Evolutionary conservation across 2,888 invertebrate genomes (phyloP).

Genomic region (Apamea epomidion): DNA sequence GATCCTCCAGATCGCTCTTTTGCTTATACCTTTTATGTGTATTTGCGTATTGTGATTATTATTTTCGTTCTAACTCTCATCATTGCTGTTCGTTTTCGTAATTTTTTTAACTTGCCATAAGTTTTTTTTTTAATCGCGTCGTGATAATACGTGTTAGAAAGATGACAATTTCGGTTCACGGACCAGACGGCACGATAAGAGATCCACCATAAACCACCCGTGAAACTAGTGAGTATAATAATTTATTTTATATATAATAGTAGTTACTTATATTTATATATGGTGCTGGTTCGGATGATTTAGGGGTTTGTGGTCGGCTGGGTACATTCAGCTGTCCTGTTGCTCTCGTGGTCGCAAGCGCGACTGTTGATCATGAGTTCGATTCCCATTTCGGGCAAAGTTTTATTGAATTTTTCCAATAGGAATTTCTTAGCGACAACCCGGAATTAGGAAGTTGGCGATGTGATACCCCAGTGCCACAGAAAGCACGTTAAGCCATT

Average conservation of each 20-base stretch:
- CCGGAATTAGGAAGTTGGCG: background rate
- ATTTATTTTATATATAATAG: background rate
- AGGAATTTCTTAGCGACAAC: background rate
- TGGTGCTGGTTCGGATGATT: background rate
- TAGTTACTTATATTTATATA: background rate
- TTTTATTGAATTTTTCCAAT: background rate
- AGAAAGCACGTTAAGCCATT: background rate
- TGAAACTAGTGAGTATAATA: conserved; percentile 23
- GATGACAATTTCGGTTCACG: background rate
- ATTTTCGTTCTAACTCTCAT: background rate
- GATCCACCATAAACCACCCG: background rate
- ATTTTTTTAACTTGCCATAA: background rate
- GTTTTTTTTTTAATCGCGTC: background rate
- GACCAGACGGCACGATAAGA: background rate
- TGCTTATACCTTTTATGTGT: accelerated
- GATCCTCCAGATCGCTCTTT: background rate
- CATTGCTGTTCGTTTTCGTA: background rate
- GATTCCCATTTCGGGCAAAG: background rate
- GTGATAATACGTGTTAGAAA: background rate
- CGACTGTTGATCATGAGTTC: background rate
- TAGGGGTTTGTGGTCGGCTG: background rate
- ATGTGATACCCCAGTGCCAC: background rate
- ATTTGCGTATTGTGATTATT: background rate
- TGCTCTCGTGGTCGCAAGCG: background rate
- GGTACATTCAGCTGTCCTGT: background rate